These are phyloP conservation scores for Ivindomyrus marchei DNA, from an alignment of 2,113 vertebrate genomes.

Conservation along the genomic window DNA sequence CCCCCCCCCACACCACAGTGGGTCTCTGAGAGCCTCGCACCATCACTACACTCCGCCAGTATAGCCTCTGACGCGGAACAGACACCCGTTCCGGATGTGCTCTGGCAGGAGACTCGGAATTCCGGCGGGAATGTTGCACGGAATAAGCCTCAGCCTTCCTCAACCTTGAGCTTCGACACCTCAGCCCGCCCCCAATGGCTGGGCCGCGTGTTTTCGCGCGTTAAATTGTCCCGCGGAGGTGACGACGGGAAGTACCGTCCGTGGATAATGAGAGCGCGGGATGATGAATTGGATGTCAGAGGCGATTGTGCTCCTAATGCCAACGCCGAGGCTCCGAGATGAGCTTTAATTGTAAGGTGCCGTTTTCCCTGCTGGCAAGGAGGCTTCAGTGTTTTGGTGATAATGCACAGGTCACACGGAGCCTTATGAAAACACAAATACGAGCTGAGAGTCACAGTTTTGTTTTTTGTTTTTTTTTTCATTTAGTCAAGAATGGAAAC, in stretches of 20 bases:
- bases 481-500: background rate
- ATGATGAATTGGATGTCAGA: conserved; percentile 44
- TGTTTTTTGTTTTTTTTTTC: background rate
- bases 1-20: background rate
- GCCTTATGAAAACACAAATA: conserved; percentile 7
- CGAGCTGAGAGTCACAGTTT: background rate
- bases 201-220: conserved; percentile 30
- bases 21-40: background rate
- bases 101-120: background rate
- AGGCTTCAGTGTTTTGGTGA: background rate
- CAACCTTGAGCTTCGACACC: background rate
- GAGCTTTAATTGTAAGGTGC: conserved; percentile 10
- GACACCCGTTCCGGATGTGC: background rate
- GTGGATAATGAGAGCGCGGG: conserved; percentile 35
- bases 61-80: background rate
- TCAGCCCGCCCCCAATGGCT: background rate
- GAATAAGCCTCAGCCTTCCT: background rate
- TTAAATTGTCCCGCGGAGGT: conserved; percentile 26
- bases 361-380: background rate
- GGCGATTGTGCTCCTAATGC: conserved; percentile 38
- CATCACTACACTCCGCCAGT: background rate
- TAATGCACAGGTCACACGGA: conserved; percentile 9
- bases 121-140: background rate
- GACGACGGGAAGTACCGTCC: conserved; percentile 29
- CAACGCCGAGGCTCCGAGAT: conserved; percentile 27